Base-by-base conservation (phyloP, 2,888 invertebrate species). In the Drosophila birchii region DNA sequence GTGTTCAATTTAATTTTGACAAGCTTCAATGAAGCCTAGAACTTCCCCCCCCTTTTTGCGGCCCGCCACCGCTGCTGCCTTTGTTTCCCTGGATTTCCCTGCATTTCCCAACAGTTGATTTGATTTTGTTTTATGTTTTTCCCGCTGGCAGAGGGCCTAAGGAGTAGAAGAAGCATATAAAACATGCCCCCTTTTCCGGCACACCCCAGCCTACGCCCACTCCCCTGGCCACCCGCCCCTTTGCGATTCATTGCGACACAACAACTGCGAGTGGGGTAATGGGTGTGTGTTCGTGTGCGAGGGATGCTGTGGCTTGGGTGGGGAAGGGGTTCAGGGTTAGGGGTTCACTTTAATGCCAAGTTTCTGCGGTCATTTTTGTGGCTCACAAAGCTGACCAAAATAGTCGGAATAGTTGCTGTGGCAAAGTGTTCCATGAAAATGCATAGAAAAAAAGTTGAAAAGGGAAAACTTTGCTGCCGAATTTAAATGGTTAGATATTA, bases 1-100 rank as follows among this genome's bases (percentile, higher is more conserved):
- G 91, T 90, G 92, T 91, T 91, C 91, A 92, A 92, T 92, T 92
- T 92, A 92, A 92, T 92, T 92, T 92, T 90, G 91, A 92, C 91
- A 92, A 92, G 92, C 92, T 91, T 90, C 92, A 88, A 84, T 91
- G 80, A 78, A 70, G 59, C 70, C 70, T 34, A 47, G 68, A 36
- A 69, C 57, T 49, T 45, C 41, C 38, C 18, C 44, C 45, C 36
- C 8, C 32, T 23, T 5, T 26, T 26, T 26, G 49, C 32, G 8
- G 32, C 14, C 32, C 14, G 29, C 39, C 59, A 14, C 56, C 5
- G 34, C n/a, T 14, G 23, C 20, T 43, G 12, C 39, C n/a, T 47
- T 47, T 62, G 39, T 58, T 18, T 41, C 38, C 29, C 68, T 69
- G 76, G 64, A 61, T 62, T 69, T 43, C 26, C 70, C 60, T 71